phyloP scores from a whole-genome alignment of 2,888 invertebrate genomes.

The Epirrhoe tristata region DNA sequence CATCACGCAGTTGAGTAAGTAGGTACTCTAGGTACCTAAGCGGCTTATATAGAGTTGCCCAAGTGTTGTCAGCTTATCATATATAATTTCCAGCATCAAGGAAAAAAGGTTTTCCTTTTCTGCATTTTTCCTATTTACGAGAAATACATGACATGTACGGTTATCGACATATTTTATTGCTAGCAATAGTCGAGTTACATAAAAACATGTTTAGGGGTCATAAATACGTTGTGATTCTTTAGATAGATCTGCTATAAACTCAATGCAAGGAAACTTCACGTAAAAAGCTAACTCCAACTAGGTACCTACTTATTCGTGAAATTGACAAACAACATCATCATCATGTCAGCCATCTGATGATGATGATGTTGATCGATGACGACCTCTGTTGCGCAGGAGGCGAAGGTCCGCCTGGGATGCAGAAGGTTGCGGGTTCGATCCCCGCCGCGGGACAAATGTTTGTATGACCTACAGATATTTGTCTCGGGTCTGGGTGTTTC shows the following conservation, averaged over 20 bases:
- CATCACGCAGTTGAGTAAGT: constrained; percentile 23
- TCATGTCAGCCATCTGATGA: too few species aligned
- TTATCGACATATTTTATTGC: constrained; percentile 26
- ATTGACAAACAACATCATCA: too few species aligned
- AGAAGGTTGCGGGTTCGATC: too few species aligned
- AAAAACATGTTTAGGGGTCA: constrained; percentile 44
- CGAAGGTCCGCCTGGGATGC: too few species aligned
- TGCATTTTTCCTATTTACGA: constrained; percentile 29
- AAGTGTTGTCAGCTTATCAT: constrained; percentile 20
- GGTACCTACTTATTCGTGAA: too few species aligned
- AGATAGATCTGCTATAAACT: constrained; percentile 37
- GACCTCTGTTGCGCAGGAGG: too few species aligned
- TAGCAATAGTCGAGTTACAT: constrained; percentile 31
- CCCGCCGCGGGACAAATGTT: too few species aligned
- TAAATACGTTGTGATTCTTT: constrained; percentile 38
- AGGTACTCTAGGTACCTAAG: constrained; percentile 11
- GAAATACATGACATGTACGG: constrained; percentile 15
- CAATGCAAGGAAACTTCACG: constrained; percentile 31
- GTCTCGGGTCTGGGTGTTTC: too few species aligned
- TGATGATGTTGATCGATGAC: too few species aligned
- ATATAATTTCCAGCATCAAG: constrained; percentile 18
- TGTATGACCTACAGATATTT: too few species aligned
- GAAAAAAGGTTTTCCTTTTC: constrained; percentile 20
- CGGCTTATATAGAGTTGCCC: constrained; percentile 15
- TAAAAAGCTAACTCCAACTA: background rate